Evolutionary conservation across 2,797 vertebrate species (phyloP), one percentile per base, ranked within the genome.

Genomic region (Champsocephalus gunnari): DNA sequence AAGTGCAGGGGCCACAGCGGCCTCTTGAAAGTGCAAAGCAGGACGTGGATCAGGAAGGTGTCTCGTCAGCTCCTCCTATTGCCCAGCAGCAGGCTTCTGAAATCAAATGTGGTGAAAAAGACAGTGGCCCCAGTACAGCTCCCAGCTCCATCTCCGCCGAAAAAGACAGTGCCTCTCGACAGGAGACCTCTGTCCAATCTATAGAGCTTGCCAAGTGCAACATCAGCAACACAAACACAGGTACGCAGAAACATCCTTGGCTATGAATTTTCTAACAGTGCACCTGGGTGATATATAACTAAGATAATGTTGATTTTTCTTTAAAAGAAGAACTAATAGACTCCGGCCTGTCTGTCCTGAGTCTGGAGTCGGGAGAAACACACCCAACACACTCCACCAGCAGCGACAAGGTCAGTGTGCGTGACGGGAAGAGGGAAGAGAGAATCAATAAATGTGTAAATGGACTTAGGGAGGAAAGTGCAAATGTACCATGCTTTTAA

Each of bases 381-480:
- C 89, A 89, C 79, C 85, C 92, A 68, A 81, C 91, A 78, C 87
- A 85, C 89, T 89, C 84, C 75, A 91, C 92, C 91, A 94, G 92
- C 91, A 92, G 86, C 34, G 94, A 95, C 89, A 94, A 94, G 95
- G 95, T 96, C 87, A 92, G 92, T 90, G 69, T 13, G 45, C 47
- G 62, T 57, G 56, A 75, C 48, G 34, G 50, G 41, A 34, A 57
- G 60, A 60, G 57, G 68, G 69, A 66, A 69, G 71, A 57, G 24
- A 34, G 17, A 59, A 81, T 84, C 71, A 9, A 82, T 71, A 73
- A 58, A 75, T 73, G 82, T 80, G 81, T 75, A 75, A 89, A 91
- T 84, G 73, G 74, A 80, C 50, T 69, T 64, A 80, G 62, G 57
- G 77, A 81, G 45, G 50, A 43, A 85, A 80, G 82, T 84, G 81